A percentile compares a stretch with the other conserved stretches of the same genome.
phyloP scores from a whole-genome alignment of 1,140 invertebrate species.

The Saxidomus purpurata region DNA sequence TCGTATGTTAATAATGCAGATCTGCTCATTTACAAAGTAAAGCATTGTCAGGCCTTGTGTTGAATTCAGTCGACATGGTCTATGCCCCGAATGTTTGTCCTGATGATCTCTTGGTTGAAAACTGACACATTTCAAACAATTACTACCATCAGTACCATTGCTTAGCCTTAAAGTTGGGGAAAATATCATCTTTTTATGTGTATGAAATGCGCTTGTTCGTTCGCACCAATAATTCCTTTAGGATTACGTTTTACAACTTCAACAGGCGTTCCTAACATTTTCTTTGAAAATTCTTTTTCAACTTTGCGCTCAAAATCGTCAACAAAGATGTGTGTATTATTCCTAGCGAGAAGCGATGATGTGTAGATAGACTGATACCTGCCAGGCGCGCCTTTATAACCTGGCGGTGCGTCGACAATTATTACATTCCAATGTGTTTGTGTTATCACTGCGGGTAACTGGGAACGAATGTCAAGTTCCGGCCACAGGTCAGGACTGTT shows the following conservation, averaged over 20 bases:
- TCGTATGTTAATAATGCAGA: too few relatives aligned
- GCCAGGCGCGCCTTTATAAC: not conserved
- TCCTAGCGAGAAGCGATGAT: not conserved
- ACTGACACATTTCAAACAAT: too few relatives aligned
- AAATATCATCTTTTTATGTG: too few relatives aligned
- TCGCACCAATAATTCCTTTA: not conserved
- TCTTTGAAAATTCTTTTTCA: not conserved
- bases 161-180: too few relatives aligned
- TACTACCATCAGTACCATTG: too few relatives aligned
- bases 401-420: not conserved
- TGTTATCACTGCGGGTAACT: not conserved
- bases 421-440: constrained; percentile 3
- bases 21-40: too few relatives aligned
- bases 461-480: not conserved
- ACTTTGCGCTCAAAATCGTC: constrained; percentile 20
- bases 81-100: too few relatives aligned
- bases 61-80: too few relatives aligned
- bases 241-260: not conserved
- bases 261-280: not conserved
- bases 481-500: not conserved
- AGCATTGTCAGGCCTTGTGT: too few relatives aligned
- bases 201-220: constrained; percentile 12
- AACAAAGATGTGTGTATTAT: constrained; percentile 21
- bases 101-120: too few relatives aligned
- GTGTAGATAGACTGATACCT: constrained; percentile 15